Evolutionary conservation across 2,888 invertebrate genomes (phyloP).

Genomic region (Plagodis pulveraria): DNA sequence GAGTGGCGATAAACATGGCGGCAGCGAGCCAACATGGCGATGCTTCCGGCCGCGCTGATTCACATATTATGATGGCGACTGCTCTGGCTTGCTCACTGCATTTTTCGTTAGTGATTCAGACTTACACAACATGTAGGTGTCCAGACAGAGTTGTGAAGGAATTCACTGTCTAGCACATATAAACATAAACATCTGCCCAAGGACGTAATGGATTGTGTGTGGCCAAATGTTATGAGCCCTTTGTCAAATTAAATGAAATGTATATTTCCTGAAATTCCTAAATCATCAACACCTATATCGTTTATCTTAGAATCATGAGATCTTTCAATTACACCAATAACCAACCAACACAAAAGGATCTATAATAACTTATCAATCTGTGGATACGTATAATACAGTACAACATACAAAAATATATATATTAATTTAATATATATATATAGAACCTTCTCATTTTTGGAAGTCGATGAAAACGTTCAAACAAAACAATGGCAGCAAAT

Average conservation of each 20-base stretch:
- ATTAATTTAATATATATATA: too few relatives aligned
- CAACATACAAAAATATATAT: too few relatives aligned
- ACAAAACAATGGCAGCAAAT: too few relatives aligned
- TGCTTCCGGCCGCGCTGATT: conserved; percentile 82
- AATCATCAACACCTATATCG: too few relatives aligned
- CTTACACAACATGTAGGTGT: conserved; percentile 64
- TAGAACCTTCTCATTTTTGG: too few relatives aligned
- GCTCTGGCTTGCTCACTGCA: conserved; percentile 78
- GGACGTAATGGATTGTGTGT: conserved; percentile 12
- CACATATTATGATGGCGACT: conserved; percentile 69
- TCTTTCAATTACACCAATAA: too few relatives aligned
- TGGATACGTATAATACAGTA: too few relatives aligned
- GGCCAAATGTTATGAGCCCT: not conserved
- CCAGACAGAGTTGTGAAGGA: conserved; percentile 61
- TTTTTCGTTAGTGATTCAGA: conserved; percentile 81
- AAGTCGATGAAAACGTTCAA: too few relatives aligned
- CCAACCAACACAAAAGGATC: too few relatives aligned
- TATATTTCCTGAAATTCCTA: not conserved
- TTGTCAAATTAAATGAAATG: not conserved
- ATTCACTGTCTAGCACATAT: conserved; percentile 59
- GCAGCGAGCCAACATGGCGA: conserved; percentile 81
- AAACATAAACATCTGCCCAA: conserved; percentile 33
- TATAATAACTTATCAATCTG: too few relatives aligned
- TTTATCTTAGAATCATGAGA: too few relatives aligned
- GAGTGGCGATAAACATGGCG: conserved; percentile 80